Percentiles rank a stretch among this genome's conserved stretches.
Conservation (phyloP, 2,113 vertebrate genomes). For the Channa maculata region DNA sequence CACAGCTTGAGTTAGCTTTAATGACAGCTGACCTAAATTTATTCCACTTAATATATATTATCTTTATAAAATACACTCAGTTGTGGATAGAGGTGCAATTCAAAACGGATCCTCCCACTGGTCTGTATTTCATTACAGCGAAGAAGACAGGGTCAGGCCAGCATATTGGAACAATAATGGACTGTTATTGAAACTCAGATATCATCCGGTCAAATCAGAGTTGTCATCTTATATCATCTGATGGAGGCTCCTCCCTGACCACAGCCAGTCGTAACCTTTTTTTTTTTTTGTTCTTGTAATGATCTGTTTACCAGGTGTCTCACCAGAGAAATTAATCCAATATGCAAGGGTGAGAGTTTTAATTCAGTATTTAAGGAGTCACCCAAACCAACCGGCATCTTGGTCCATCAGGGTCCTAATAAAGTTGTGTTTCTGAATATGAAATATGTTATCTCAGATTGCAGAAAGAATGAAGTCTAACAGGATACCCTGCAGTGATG, state of each 20-base stretch:
- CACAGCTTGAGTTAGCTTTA: slow-evolving; percentile 18
- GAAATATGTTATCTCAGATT: neutral
- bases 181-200: slow-evolving; percentile 28
- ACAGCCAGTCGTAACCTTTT: neutral
- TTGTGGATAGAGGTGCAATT: slow-evolving; percentile 3
- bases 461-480: neutral
- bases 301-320: slow-evolving; percentile 1
- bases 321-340: neutral
- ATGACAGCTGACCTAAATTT: slow-evolving; percentile 6
- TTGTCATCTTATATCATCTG: slow-evolving; percentile 7
- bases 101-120: neutral
- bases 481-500: too few species aligned
- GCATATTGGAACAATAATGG: slow-evolving; percentile 13
- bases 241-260: neutral
- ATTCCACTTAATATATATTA: neutral
- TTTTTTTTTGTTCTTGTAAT: slow-evolving; percentile 7
- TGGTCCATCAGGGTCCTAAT: too few species aligned
- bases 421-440: too few species aligned
- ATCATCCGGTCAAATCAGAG: neutral
- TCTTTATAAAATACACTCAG: neutral
- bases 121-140: slow-evolving; percentile 21
- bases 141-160: slow-evolving; percentile 13
- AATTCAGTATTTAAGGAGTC: neutral
- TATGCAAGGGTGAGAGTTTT: neutral
- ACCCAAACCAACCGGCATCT: too few species aligned